Percentiles rank a stretch among this genome's conserved stretches.
Evolutionary conservation across 2,113 vertebrate species (phyloP).

Genomic region (Thunnus maccoyii): DNA sequence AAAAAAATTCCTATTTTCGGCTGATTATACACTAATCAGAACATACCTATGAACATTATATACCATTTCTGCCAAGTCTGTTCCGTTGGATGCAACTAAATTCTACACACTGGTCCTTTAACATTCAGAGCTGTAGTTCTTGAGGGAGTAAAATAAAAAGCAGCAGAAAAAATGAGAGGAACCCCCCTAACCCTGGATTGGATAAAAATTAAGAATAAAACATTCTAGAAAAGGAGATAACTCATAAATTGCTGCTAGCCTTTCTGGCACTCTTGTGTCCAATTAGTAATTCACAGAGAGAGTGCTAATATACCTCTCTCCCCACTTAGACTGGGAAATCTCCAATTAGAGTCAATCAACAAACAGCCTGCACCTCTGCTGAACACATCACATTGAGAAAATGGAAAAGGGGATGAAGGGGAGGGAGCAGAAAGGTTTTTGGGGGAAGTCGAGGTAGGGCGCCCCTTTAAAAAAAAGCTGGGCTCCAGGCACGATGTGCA

Average conservation of each 20-base stretch:
- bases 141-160: slow-evolving; percentile 73
- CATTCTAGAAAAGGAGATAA: slow-evolving; percentile 80
- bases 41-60: too few relatives aligned
- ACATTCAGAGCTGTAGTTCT: slow-evolving; percentile 27
- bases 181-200: slow-evolving; percentile 9
- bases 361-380: slow-evolving; percentile 88
- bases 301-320: slow-evolving; percentile 90
- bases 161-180: slow-evolving; percentile 80
- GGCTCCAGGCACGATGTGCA: slow-evolving; percentile 66
- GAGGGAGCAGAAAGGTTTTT: slow-evolving; percentile 84
- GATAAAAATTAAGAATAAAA: slow-evolving; percentile 44
- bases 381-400: slow-evolving; percentile 79
- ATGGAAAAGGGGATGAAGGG: slow-evolving; percentile 82
- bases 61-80: too few relatives aligned
- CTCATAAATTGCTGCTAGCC: slow-evolving; percentile 82
- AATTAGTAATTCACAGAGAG: slow-evolving; percentile 94
- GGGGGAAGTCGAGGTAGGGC: slow-evolving; percentile 68
- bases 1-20: too few relatives aligned
- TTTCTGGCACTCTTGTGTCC: slow-evolving; percentile 90
- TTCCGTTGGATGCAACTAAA: too few relatives aligned
- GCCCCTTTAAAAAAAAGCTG: slow-evolving; percentile 62
- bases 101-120: too few relatives aligned
- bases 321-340: slow-evolving; percentile 94
- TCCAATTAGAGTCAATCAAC: slow-evolving; percentile 97
- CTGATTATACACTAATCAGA: too few relatives aligned